Conservation (phyloP, 2,797 vertebrate species). For the Chromis chromis region DNA sequence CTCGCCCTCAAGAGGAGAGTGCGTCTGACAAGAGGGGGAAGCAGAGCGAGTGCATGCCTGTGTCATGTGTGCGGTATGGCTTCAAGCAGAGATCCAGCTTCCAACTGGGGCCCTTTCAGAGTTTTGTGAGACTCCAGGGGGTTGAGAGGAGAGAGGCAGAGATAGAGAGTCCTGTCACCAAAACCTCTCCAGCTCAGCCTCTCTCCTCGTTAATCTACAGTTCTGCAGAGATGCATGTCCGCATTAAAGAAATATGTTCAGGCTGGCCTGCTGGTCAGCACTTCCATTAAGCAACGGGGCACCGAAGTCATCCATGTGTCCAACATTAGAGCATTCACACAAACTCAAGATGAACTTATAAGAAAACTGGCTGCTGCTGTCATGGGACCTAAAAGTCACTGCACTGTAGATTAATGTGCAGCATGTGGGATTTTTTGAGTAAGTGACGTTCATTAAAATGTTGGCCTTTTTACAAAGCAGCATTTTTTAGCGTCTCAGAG, state of each 20-base stretch:
- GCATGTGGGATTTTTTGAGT: no score
- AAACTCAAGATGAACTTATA: neutral
- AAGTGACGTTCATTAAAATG: no score
- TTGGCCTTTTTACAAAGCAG: no score
- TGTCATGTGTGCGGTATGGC: constrained; percentile 47
- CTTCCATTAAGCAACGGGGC: constrained; percentile 4
- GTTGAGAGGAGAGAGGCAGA: constrained; percentile 40
- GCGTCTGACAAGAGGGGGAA: constrained; percentile 44
- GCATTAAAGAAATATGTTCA: constrained; percentile 25
- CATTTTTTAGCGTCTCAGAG: no score
- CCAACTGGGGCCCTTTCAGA: constrained; percentile 43
- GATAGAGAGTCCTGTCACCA: constrained; percentile 56
- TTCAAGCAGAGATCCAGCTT: constrained; percentile 45
- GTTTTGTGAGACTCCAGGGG: constrained; percentile 71
- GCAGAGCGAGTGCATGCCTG: constrained; percentile 19
- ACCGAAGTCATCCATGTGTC: constrained; percentile 4
- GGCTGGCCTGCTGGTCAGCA: constrained; percentile 8
- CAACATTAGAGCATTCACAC: neutral
- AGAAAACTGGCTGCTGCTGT: neutral
- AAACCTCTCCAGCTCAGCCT: constrained; percentile 41
- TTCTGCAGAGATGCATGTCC: constrained; percentile 31
- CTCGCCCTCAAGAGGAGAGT: constrained; percentile 61
- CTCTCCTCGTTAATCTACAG: constrained; percentile 55
- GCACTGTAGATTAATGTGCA: neutral
- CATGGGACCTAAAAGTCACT: neutral